Evolutionary conservation across 37 sponge, comb jelly and placozoan species (phyloP), one percentile per base, ranked within the genome.

Genomic region (Diacarnus erythraeanus): DNA sequence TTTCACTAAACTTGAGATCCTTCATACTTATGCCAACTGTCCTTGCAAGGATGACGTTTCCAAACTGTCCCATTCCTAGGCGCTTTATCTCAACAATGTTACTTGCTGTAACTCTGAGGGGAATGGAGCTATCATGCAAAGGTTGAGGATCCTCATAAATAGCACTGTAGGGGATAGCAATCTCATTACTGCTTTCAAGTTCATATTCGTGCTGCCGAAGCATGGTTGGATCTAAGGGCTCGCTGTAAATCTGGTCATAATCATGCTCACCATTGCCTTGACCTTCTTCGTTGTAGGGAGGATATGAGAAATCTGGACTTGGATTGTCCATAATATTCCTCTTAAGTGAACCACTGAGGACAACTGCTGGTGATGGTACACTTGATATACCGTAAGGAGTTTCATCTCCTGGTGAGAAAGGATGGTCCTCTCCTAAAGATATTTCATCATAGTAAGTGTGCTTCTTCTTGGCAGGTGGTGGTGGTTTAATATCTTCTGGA

Each of bases 11-110:
- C 23, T 67, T 66, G 65, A 90, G 25, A 61, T 84, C 92, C 68
- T 63, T 72, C 33, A 87, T 74, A 27, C 85, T 87, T 25, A 92
- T 38, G 26, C 71, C 61, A 8, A 44, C 57, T 3, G 89, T 84
- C 54, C 72, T 84, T 34, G 88, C 88, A 1, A 92, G 75, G 29
- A 87, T 83, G 20, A 92, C 92, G 27, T 83, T 66, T 17, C 92
- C 92, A 84, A 92, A 92, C 66, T 92, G 92, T 23, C 92, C 92
- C 64, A 39, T 83, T 36, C 92, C 92, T 0, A 92, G 74, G 29
- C 83, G 76, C 0, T 73, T 42, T 33, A 92, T 59, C 58, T 89
- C 89, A 8, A 65, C 64, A 47, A 92, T 72, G 67, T 87, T 87
- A 31, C 40, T 47, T 17, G 44, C 18, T 2, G 78, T 80, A 0